These are phyloP conservation scores for Syrmaticus mikado DNA, from an alignment of 2,113 vertebrate genomes.

Conservation along the genomic window DNA sequence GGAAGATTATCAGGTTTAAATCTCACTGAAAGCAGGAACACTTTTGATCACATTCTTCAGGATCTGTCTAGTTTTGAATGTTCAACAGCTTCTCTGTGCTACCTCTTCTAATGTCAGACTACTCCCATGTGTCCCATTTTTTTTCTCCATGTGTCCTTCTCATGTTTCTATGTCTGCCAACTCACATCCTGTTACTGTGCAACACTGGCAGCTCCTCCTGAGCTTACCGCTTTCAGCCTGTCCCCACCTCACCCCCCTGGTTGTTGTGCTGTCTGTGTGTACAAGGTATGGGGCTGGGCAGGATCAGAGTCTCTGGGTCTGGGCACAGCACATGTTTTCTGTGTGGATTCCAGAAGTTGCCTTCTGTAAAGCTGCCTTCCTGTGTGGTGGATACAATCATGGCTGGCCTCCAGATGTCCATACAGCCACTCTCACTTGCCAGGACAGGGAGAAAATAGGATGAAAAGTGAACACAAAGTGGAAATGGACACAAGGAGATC, in stretches of 20 bases:
- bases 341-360: neutral
- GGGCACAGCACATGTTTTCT: neutral
- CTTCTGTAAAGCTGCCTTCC: neutral
- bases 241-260: neutral
- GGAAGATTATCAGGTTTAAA: neutral
- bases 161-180: neutral
- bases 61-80: neutral
- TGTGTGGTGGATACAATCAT: neutral
- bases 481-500: neutral
- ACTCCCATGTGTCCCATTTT: neutral
- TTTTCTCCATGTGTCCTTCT: neutral
- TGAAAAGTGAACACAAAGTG: neutral
- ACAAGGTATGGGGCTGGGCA: neutral
- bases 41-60: rapidly evolving
- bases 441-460: neutral
- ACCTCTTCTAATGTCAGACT: neutral
- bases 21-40: neutral
- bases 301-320: neutral
- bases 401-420: neutral
- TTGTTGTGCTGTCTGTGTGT: neutral
- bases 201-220: neutral
- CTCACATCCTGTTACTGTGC: rapidly evolving
- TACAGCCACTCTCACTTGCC: neutral
- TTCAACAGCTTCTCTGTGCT: neutral
- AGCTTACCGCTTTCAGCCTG: neutral